Percentiles rank a stretch among this genome's conserved stretches.
phyloP scores from a whole-genome alignment of 2,113 vertebrate genomes.

The Notiomystis cincta region DNA sequence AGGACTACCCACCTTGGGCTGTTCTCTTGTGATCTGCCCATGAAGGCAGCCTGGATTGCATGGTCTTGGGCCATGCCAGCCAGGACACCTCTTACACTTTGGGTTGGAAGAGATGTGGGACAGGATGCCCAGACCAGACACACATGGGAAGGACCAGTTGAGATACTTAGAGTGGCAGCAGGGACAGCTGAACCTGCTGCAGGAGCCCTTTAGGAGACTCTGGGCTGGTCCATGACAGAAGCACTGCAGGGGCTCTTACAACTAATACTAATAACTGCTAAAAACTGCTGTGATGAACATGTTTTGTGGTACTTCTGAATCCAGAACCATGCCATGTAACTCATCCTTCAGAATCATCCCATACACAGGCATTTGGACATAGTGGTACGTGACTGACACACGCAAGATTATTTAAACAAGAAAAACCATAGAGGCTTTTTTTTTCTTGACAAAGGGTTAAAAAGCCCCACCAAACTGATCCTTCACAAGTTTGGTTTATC shows the following conservation, averaged over 20 bases:
- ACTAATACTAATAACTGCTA: too few relatives aligned
- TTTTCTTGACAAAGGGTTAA: neutral
- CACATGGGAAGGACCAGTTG: rapidly evolving
- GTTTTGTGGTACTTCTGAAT: neutral
- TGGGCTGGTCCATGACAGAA: neutral
- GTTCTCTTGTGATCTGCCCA: neutral
- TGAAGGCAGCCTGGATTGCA: neutral
- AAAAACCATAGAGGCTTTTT: neutral
- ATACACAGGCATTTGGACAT: too few relatives aligned
- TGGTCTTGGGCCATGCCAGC: neutral
- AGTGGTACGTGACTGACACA: too few relatives aligned
- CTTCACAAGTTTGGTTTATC: neutral
- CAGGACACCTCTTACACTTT: neutral
- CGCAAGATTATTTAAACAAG: neutral
- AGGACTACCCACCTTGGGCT: neutral
- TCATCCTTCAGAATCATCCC: neutral
- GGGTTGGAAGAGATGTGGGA: neutral
- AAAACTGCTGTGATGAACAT: neutral
- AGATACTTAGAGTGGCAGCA: rapidly evolving
- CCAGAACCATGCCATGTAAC: neutral
- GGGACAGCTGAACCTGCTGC: neutral
- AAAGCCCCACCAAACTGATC: neutral
- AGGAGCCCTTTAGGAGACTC: neutral
- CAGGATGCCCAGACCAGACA: neutral
- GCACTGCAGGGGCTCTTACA: rapidly evolving